These are phyloP conservation scores for Trichogramma dendrolimi DNA, from an alignment of 2,888 invertebrate species.

Conservation along the genomic window DNA sequence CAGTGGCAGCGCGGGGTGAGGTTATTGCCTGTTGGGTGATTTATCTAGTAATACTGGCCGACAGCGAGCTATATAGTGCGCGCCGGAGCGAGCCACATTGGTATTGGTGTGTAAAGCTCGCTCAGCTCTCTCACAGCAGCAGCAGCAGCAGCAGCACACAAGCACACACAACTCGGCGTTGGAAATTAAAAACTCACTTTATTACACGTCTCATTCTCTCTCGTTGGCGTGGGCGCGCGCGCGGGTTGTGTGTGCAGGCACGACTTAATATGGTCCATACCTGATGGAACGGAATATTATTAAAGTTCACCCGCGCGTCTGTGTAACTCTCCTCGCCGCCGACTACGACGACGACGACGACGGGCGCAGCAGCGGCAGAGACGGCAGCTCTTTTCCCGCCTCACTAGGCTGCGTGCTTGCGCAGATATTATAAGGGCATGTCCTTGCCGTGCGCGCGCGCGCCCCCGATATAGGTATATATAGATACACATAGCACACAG, in stretches of 20 bases:
- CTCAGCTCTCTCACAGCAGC: slow-evolving; percentile 35
- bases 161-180: slow-evolving; percentile 40
- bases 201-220: slow-evolving; percentile 51
- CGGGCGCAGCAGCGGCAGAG: no score
- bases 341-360: no score
- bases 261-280: slow-evolving; percentile 50
- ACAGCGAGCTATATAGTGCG: slow-evolving; percentile 40
- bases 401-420: no score
- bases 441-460: no score
- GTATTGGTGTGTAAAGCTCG: background rate
- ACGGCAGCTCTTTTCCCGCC: no score
- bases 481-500: background rate
- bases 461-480: no score
- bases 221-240: slow-evolving; percentile 25
- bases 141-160: slow-evolving; percentile 41
- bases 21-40: slow-evolving; percentile 53
- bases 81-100: slow-evolving; percentile 24
- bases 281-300: slow-evolving; percentile 53
- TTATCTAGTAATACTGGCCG: slow-evolving; percentile 53
- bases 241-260: slow-evolving; percentile 27
- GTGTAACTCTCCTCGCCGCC: no score
- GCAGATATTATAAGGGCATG: no score
- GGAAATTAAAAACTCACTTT: slow-evolving; percentile 53
- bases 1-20: slow-evolving; percentile 36
- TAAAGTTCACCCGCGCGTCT: slow-evolving; percentile 44